These are phyloP conservation scores for Lophius americanus DNA, from an alignment of 2,797 vertebrate species.

Conservation along the genomic window DNA sequence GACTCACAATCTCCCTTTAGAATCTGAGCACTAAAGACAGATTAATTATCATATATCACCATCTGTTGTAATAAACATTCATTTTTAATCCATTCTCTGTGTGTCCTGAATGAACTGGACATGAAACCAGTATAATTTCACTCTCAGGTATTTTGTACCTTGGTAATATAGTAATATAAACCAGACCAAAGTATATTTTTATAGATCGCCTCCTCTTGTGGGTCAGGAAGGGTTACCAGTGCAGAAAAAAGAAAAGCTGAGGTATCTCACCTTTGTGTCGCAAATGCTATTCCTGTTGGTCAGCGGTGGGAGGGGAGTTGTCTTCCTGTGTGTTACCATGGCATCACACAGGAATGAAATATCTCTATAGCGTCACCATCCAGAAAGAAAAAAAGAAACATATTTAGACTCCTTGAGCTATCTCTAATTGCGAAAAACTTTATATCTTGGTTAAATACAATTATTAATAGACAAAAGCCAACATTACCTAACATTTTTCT, in stretches of 20 bases:
- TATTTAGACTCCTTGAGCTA: not conserved
- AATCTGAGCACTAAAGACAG: too few relatives aligned
- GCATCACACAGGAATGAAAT: constrained; percentile 88
- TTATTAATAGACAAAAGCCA: not conserved
- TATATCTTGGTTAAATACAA: not conserved
- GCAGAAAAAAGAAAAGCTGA: not conserved
- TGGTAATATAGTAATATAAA: not conserved
- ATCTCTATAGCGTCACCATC: constrained; percentile 76
- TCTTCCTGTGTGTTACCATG: constrained; percentile 61
- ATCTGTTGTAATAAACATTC: too few relatives aligned
- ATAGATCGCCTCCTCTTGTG: not conserved
- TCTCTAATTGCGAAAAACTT: not conserved
- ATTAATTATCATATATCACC: too few relatives aligned
- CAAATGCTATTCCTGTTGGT: constrained; percentile 32
- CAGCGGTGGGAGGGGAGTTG: constrained; percentile 58
- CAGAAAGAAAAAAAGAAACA: constrained; percentile 4
- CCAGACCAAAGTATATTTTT: not conserved
- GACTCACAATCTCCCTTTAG: too few relatives aligned
- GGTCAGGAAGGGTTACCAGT: not conserved
- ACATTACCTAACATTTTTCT: not conserved
- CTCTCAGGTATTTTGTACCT: too few relatives aligned
- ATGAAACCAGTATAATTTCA: too few relatives aligned
- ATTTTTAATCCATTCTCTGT: too few relatives aligned
- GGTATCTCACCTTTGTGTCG: constrained; percentile 54
- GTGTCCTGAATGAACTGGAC: too few relatives aligned